A percentile compares a stretch with the other conserved stretches of the same genome.
These are phyloP conservation scores for Drosophila leontia DNA, from an alignment of 1,140 invertebrate genomes.

Conservation along the genomic window DNA sequence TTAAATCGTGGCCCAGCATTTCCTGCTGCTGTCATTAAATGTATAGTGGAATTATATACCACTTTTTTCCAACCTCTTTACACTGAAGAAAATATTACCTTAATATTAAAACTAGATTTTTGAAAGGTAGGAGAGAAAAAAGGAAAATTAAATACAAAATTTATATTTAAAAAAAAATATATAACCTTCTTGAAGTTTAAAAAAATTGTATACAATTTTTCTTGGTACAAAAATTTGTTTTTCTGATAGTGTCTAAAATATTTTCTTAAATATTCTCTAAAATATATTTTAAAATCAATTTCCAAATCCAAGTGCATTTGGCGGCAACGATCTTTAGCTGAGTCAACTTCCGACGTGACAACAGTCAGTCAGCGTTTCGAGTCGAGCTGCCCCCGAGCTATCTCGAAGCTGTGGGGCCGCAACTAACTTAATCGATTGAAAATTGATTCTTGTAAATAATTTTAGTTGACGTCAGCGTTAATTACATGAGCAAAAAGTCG, in stretches of 20 bases:
- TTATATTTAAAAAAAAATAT: too few species aligned
- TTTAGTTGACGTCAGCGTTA: constrained; percentile 76
- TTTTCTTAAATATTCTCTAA: background rate
- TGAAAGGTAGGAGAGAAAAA: background rate
- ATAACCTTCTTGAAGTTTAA: fast-evolving
- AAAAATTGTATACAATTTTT: background rate
- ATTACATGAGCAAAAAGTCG: constrained; percentile 56
- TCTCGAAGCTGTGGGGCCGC: constrained; percentile 30
- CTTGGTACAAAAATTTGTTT: too few species aligned
- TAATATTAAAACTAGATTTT: fast-evolving
- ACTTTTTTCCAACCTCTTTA: constrained; percentile 28
- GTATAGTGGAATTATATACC: constrained; percentile 20
- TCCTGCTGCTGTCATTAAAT: constrained; percentile 48
- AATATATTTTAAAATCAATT: background rate
- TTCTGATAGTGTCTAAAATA: background rate
- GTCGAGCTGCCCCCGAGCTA: constrained; percentile 25
- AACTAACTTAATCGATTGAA: constrained; percentile 74
- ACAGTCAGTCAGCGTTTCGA: constrained; percentile 42
- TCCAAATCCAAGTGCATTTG: background rate
- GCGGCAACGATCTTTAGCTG: constrained; percentile 28
- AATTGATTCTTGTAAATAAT: constrained; percentile 79
- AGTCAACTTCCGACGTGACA: constrained; percentile 72
- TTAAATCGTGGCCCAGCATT: constrained; percentile 53
- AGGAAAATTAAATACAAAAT: too few species aligned
- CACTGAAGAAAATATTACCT: constrained; percentile 2